phyloP scores from a whole-genome alignment of 1,140 invertebrate genomes.

The Heliconius nattereri region DNA sequence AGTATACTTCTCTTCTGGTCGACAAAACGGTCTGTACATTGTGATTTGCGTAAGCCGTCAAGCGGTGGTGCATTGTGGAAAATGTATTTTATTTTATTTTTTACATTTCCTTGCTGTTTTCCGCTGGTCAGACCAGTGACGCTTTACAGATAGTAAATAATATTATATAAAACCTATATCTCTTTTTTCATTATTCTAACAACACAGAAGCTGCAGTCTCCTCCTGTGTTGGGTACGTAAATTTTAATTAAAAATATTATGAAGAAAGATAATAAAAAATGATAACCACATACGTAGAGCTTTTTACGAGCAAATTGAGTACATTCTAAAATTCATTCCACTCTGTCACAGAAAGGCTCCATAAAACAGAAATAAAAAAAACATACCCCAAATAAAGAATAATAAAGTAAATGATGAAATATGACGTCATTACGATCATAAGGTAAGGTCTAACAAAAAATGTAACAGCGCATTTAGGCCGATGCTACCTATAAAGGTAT shows the following conservation, averaged over 20 bases:
- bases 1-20: slow-evolving; percentile 14
- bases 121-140: neutral
- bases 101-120: neutral
- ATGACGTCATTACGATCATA: slow-evolving; percentile 18
- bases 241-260: neutral
- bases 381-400: slow-evolving; percentile 1
- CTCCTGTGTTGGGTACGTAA: neutral
- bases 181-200: neutral
- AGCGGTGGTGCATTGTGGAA: neutral
- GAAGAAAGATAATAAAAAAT: neutral
- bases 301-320: neutral
- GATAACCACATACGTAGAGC: neutral
- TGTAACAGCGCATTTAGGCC: neutral
- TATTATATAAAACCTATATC: neutral
- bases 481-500: slow-evolving; percentile 22
- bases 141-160: neutral
- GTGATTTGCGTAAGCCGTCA: neutral
- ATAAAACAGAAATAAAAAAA: neutral
- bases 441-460: slow-evolving; percentile 11
- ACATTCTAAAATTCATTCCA: slow-evolving; percentile 1
- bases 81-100: neutral
- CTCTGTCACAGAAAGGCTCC: neutral
- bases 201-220: no score
- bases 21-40: slow-evolving; percentile 10
- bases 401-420: slow-evolving; percentile 23